Percentiles rank a stretch among this genome's conserved stretches.
phyloP scores from a whole-genome alignment of 1,140 invertebrate species.

The Scylla paramamosain region DNA sequence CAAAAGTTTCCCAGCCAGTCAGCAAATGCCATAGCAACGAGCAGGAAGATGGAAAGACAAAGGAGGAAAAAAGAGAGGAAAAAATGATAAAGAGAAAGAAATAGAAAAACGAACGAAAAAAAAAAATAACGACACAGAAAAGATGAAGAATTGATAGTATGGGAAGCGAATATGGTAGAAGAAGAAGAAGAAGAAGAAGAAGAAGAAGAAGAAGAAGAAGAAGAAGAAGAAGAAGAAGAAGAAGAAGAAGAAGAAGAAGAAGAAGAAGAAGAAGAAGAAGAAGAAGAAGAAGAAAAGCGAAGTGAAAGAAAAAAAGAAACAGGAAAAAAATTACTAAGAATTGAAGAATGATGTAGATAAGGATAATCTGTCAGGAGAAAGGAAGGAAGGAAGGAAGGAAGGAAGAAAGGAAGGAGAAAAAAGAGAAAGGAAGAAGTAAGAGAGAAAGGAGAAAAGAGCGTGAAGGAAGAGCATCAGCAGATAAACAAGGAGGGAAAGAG shows the following conservation, averaged over 20 bases:
- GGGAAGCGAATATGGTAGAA: background rate
- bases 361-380: background rate
- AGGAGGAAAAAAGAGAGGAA: background rate
- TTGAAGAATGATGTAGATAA: background rate
- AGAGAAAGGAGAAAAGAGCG: background rate
- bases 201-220: background rate
- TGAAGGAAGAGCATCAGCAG: background rate
- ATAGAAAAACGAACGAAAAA: background rate
- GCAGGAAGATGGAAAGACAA: background rate
- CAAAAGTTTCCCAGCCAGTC: background rate
- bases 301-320: background rate
- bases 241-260: background rate
- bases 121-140: background rate
- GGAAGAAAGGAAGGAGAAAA: background rate
- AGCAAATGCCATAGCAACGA: background rate
- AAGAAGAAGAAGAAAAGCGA: background rate
- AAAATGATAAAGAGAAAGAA: background rate
- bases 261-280: background rate
- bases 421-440: background rate
- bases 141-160: no score
- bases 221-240: background rate
- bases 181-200: background rate
- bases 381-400: slow-evolving; percentile 14
- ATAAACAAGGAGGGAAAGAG: background rate
- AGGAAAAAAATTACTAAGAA: background rate